Conservation (phyloP, 2,113 vertebrate species). For the Melanostigma gelatinosum region DNA sequence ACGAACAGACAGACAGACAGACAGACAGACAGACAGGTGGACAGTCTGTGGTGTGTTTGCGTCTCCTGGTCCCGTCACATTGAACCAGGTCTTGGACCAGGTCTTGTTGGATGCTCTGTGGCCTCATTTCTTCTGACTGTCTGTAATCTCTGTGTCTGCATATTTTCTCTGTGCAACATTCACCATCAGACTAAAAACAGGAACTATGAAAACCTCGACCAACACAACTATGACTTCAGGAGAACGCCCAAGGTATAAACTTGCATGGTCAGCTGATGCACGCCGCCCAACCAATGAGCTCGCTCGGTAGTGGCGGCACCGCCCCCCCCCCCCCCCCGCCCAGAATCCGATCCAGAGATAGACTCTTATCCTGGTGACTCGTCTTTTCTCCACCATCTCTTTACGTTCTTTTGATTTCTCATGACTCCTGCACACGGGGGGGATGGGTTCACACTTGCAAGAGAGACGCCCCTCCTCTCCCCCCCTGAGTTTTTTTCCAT, state of each 20-base stretch:
- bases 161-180: slow-evolving; percentile 99
- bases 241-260: slow-evolving; percentile 99
- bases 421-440: slow-evolving; percentile 69
- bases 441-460: slow-evolving; percentile 63
- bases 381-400: slow-evolving; percentile 79
- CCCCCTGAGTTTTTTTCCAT: slow-evolving; percentile 25
- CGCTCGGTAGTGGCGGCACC: slow-evolving; percentile 65
- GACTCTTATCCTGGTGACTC: slow-evolving; percentile 87
- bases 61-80: slow-evolving; percentile 6
- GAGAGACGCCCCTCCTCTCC: slow-evolving; percentile 60
- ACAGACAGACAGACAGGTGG: neutral
- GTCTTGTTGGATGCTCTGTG: slow-evolving; percentile 90
- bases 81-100: too few species aligned
- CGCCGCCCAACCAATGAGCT: slow-evolving; percentile 90
- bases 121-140: slow-evolving; percentile 93
- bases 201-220: slow-evolving; percentile 99
- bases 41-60: slow-evolving; percentile 83
- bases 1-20: neutral
- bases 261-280: slow-evolving; percentile 98
- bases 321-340: slow-evolving; percentile 24
- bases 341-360: slow-evolving; percentile 80
- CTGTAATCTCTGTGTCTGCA: slow-evolving; percentile 99
- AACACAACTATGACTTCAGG: slow-evolving; percentile 99
- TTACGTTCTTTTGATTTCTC: slow-evolving; percentile 78
- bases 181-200: slow-evolving; percentile 99